Evolutionary conservation across 2,888 invertebrate genomes (phyloP).

Genomic region (Plebejus anna): DNA sequence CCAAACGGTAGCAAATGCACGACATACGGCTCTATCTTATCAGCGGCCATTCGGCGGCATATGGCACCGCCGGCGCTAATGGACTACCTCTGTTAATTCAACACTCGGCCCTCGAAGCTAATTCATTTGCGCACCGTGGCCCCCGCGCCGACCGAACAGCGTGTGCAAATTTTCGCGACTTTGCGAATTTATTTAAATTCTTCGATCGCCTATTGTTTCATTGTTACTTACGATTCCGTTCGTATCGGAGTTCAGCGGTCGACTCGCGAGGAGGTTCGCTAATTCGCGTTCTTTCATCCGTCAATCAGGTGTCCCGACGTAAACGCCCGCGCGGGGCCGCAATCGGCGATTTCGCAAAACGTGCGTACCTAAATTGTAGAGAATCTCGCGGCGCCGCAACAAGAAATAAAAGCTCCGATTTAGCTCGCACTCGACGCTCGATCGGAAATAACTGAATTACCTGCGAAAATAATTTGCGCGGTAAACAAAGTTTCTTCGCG

Average conservation of each 20-base stretch:
- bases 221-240: slow-evolving; percentile 4
- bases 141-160: slow-evolving; percentile 48
- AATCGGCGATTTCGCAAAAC: slow-evolving; percentile 56
- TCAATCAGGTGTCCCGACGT: slow-evolving; percentile 66
- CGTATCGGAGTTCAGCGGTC: not conserved
- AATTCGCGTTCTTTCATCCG: slow-evolving; percentile 76
- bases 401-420: slow-evolving; percentile 59
- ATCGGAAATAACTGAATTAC: slow-evolving; percentile 48
- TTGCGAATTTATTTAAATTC: slow-evolving; percentile 31
- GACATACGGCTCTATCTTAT: slow-evolving; percentile 79
- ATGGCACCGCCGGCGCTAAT: slow-evolving; percentile 69
- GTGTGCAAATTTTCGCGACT: slow-evolving; percentile 51
- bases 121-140: slow-evolving; percentile 51
- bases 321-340: slow-evolving; percentile 49
- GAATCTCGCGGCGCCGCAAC: slow-evolving; percentile 49
- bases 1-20: slow-evolving; percentile 75
- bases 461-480: slow-evolving; percentile 47
- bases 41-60: slow-evolving; percentile 72
- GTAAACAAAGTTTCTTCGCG: slow-evolving; percentile 60
- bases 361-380: slow-evolving; percentile 55
- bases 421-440: slow-evolving; percentile 43
- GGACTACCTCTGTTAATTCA: slow-evolving; percentile 64
- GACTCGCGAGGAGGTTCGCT: slow-evolving; percentile 39
- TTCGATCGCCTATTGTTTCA: not conserved
- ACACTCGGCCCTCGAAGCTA: slow-evolving; percentile 67